These are phyloP conservation scores for Genyomyrus donnyi DNA, from an alignment of 2,113 vertebrate genomes.

Conservation along the genomic window DNA sequence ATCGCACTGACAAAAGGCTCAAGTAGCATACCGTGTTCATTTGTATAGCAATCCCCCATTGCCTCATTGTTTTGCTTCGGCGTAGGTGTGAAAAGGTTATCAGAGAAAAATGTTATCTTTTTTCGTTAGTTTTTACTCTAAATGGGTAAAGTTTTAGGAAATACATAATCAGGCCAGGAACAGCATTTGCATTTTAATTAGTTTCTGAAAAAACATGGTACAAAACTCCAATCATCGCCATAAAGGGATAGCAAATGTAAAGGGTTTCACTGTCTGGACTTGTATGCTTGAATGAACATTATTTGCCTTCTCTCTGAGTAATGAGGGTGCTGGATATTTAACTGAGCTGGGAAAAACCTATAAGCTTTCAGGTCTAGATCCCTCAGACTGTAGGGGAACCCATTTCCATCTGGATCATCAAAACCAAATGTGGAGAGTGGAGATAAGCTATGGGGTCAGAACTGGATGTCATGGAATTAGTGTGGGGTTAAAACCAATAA, in stretches of 20 bases:
- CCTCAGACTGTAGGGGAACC: background rate
- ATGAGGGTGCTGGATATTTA: background rate
- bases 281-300: background rate
- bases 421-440: background rate
- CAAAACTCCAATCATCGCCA: background rate
- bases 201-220: background rate
- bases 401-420: background rate
- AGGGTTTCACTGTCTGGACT: background rate
- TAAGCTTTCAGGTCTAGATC: background rate
- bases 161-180: background rate
- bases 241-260: background rate
- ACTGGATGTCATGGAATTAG: background rate
- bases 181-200: background rate
- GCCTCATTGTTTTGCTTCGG: constrained; percentile 31
- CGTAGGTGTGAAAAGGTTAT: constrained; percentile 44
- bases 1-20: constrained; percentile 49
- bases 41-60: background rate
- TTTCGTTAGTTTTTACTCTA: background rate
- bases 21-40: constrained; percentile 38
- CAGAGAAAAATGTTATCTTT: constrained; percentile 8
- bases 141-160: background rate
- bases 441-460: constrained; percentile 1
- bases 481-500: background rate
- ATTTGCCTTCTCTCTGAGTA: background rate
- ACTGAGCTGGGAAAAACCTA: background rate